These are phyloP conservation scores for Eolophus roseicapilla DNA, from an alignment of 2,113 vertebrate genomes.

Conservation along the genomic window DNA sequence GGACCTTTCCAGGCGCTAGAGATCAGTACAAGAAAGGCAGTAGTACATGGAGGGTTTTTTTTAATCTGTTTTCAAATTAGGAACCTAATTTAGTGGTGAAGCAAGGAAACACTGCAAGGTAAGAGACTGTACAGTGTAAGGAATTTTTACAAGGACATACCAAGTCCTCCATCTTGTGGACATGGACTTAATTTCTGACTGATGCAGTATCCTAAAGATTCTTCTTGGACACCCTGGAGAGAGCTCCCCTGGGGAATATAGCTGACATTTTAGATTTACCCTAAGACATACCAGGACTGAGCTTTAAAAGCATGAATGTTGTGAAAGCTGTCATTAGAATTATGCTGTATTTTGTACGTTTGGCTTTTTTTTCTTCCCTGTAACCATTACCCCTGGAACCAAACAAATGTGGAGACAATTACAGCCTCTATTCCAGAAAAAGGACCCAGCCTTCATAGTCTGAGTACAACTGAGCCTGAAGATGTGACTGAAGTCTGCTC, in stretches of 20 bases:
- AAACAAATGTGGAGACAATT: not conserved
- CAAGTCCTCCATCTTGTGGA: conserved; percentile 37
- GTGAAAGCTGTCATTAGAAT: not conserved
- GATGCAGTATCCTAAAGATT: not conserved
- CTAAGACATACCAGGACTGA: not conserved
- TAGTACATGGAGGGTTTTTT: not conserved
- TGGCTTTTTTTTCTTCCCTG: not conserved
- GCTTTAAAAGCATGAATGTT: not conserved
- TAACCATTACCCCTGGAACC: not conserved
- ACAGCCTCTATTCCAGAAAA: not conserved
- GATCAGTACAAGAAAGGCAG: not conserved
- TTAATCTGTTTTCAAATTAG: not conserved
- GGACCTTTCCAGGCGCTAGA: not conserved
- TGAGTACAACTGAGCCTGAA: not conserved
- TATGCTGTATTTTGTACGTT: not conserved
- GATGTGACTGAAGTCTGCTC: not conserved
- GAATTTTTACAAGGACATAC: not conserved
- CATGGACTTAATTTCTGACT: not conserved
- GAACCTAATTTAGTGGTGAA: not conserved
- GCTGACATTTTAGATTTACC: not conserved
- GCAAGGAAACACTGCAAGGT: not conserved
- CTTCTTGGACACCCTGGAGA: not conserved
- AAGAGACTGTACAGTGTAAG: not conserved
- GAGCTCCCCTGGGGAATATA: not conserved
- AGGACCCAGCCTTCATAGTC: not conserved